Percentiles rank a stretch among this genome's conserved stretches.
These are phyloP conservation scores for Chloropsis hardwickii DNA, from an alignment of 2,113 vertebrate species.

Conservation along the genomic window DNA sequence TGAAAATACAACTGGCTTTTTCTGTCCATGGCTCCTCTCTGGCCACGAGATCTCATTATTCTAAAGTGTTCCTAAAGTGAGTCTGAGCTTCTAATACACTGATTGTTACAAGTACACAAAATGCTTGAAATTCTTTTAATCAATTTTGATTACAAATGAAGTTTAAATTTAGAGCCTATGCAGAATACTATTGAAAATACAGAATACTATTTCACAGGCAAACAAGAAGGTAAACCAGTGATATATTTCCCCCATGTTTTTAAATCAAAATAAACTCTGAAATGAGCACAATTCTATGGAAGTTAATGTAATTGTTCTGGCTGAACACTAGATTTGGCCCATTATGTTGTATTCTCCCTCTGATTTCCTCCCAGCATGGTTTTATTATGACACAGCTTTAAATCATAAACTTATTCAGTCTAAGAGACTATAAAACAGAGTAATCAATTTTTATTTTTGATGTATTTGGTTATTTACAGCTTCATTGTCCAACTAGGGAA, in stretches of 20 bases:
- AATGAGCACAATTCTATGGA: not conserved
- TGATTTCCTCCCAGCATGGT: slow-evolving; percentile 18
- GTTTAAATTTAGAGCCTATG: not conserved
- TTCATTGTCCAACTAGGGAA: slow-evolving; percentile 44
- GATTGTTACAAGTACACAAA: not conserved
- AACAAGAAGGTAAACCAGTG: not conserved
- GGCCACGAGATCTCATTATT: not conserved
- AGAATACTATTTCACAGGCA: not conserved
- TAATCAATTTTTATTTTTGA: slow-evolving; percentile 67
- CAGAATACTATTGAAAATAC: not conserved
- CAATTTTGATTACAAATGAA: not conserved
- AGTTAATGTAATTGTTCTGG: slow-evolving; percentile 8
- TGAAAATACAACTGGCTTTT: not conserved
- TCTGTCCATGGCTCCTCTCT: not conserved
- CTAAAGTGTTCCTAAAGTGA: not conserved
- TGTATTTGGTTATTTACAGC: slow-evolving; percentile 63
- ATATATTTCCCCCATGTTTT: not conserved
- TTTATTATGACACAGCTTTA: slow-evolving; percentile 38
- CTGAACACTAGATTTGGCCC: slow-evolving; percentile 35
- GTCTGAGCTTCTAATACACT: not conserved
- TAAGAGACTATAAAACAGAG: slow-evolving; percentile 62
- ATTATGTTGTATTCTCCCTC: slow-evolving; percentile 26
- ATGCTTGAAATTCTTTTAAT: not conserved
- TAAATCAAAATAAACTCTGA: not conserved
- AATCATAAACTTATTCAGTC: slow-evolving; percentile 64